Evolutionary conservation across 2,113 vertebrate species (phyloP).

Genomic region (Oxyruncus cristatus): DNA sequence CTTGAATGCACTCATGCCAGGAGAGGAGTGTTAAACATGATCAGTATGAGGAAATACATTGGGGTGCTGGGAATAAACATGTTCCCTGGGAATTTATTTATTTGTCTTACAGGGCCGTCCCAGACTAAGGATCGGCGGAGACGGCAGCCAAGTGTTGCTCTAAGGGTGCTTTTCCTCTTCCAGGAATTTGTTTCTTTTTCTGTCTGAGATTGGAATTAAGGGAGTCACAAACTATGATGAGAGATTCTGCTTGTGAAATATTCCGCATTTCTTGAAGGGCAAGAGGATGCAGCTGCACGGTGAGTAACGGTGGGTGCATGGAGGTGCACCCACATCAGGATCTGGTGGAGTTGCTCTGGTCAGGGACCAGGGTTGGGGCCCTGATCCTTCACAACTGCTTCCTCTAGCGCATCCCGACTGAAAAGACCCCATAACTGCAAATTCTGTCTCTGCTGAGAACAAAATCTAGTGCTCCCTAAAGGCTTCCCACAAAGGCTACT

Average conservation of each 20-base stretch:
- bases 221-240: background rate
- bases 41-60: background rate
- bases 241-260: background rate
- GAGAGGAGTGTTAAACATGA: background rate
- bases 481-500: background rate
- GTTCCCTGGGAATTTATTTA: background rate
- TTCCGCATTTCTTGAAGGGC: background rate
- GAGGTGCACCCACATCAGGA: accelerated
- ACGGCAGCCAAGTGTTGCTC: background rate
- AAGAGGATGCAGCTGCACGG: background rate
- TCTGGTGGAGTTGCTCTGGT: background rate
- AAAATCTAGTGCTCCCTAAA: background rate
- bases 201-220: background rate
- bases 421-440: background rate
- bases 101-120: background rate
- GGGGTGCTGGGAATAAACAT: background rate
- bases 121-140: background rate
- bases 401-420: background rate
- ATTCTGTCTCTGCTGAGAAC: background rate
- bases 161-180: background rate
- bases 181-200: background rate
- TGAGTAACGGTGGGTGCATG: background rate
- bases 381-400: background rate
- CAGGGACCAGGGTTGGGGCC: background rate
- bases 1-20: background rate